Conservation (phyloP, 2,113 vertebrate species). For the Melanocharis versteri region DNA sequence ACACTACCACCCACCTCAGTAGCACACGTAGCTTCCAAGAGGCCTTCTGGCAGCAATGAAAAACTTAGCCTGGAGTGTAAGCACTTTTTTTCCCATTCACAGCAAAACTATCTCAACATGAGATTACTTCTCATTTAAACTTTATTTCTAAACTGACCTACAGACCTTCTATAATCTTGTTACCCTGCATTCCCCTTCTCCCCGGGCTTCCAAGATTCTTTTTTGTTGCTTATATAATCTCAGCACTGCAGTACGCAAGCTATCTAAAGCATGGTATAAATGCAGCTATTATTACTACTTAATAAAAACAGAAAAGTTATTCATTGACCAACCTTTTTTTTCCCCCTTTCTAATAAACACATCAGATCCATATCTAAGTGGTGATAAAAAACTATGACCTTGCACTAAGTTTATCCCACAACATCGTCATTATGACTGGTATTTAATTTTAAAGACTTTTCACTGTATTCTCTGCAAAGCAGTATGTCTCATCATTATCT, state of each 20-base stretch:
- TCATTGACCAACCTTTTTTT: background rate
- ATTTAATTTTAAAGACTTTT: background rate
- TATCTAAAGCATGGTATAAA: background rate
- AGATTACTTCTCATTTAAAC: background rate
- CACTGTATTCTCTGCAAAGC: background rate
- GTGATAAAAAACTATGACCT: background rate
- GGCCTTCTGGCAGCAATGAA: background rate
- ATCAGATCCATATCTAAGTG: slow-evolving; percentile 1
- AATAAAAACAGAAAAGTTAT: slow-evolving; percentile 7
- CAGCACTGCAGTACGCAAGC: accelerated
- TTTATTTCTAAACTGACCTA: background rate
- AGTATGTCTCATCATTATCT: background rate
- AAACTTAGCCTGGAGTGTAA: background rate
- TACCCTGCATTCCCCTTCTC: background rate
- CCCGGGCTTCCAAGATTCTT: background rate
- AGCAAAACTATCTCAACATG: background rate
- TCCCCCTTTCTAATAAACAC: background rate
- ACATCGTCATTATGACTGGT: background rate
- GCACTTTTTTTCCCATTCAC: background rate
- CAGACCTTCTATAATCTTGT: background rate
- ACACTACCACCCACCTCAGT: background rate
- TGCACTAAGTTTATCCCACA: background rate
- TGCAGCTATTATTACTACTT: background rate
- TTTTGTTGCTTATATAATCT: background rate
- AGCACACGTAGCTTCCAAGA: background rate